A percentile compares a stretch with the other conserved stretches of the same genome.
phyloP scores from a whole-genome alignment of 2,888 invertebrate species.

The Nycteola revayana region DNA sequence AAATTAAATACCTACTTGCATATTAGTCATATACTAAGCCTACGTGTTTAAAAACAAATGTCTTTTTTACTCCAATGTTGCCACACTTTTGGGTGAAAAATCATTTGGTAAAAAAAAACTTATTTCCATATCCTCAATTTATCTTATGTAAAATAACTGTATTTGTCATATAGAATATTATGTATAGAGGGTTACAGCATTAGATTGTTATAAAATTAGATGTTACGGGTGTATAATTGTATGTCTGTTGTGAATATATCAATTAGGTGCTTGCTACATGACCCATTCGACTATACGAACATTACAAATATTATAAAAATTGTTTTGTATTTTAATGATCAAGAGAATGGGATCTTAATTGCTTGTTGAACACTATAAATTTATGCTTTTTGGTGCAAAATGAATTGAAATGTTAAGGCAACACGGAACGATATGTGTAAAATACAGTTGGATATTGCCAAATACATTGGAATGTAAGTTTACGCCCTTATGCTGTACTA shows the following conservation, averaged over 20 bases:
- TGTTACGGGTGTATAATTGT: conserved; percentile 60
- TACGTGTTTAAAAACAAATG: conserved; percentile 26
- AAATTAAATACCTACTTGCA: conserved; percentile 34
- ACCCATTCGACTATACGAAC: conserved; percentile 13
- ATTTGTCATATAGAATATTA: conserved; percentile 41
- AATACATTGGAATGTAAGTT: conserved; percentile 30
- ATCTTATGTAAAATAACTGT: conserved; percentile 42
- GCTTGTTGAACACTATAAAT: conserved; percentile 10
- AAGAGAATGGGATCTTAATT: conserved; percentile 9
- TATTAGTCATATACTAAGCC: conserved; percentile 35
- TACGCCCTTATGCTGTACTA: conserved; percentile 23
- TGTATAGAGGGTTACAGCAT: conserved; percentile 56
- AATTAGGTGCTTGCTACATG: conserved; percentile 51
- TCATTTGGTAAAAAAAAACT: conserved; percentile 22
- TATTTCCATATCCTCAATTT: conserved; percentile 39
- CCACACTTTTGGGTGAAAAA: conserved; percentile 17
- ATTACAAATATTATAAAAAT: not conserved
- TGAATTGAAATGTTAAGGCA: conserved; percentile 4
- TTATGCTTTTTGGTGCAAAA: conserved; percentile 5
- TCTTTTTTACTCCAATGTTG: conserved; percentile 17
- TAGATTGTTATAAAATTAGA: conserved; percentile 67
- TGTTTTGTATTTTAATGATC: not conserved
- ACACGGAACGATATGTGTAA: conserved; percentile 9
- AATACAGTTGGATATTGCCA: conserved; percentile 33
- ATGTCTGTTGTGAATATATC: conserved; percentile 55